Evolutionary conservation across 2,797 vertebrate species (phyloP).

Genomic region (Lepilemur septentrionalis): DNA sequence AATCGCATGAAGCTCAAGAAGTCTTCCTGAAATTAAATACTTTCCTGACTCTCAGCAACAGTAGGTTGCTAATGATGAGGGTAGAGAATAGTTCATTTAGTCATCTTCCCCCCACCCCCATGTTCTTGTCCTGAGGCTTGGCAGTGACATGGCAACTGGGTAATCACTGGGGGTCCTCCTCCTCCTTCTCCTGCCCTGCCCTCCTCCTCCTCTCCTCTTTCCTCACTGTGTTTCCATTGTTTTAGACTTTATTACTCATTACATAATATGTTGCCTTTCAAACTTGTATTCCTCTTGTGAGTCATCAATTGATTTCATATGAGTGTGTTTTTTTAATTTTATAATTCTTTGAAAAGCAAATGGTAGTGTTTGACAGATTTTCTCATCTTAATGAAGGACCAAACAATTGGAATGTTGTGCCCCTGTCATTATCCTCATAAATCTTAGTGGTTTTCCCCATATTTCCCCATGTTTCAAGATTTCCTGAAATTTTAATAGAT

Average conservation of each 20-base stretch:
- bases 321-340: constrained; percentile 49
- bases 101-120: background rate
- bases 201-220: constrained; percentile 45
- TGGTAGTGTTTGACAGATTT: constrained; percentile 40
- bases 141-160: accelerated
- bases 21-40: background rate
- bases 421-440: background rate
- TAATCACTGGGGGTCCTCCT: constrained; percentile 54
- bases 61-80: constrained; percentile 45
- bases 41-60: constrained; percentile 34
- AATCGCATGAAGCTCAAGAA: background rate
- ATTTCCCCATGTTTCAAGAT: background rate
- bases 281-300: constrained; percentile 50
- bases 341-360: constrained; percentile 7
- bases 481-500: constrained; percentile 18
- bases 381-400: background rate
- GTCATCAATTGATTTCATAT: constrained; percentile 70
- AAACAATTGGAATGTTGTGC: background rate
- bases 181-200: constrained; percentile 17
- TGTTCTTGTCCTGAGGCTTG: background rate
- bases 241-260: constrained; percentile 53
- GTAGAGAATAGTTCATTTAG: background rate
- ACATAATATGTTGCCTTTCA: constrained; percentile 29
- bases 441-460: background rate
- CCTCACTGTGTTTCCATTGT: constrained; percentile 41